Conservation (phyloP, 2,113 vertebrate species). For the Corythornis madagascariensis region DNA sequence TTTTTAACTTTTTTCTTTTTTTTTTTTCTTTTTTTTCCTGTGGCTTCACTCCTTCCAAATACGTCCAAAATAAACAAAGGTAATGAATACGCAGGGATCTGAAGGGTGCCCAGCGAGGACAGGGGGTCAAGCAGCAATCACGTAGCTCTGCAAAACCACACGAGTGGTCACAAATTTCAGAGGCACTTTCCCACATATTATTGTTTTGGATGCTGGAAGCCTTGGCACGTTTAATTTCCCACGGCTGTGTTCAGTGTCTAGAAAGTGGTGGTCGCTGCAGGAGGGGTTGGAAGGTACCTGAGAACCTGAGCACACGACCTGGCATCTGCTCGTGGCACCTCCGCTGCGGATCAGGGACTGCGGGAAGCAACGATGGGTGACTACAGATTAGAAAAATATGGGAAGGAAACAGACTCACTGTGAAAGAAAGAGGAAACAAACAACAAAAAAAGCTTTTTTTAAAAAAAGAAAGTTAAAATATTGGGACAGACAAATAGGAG, state of each 20-base stretch:
- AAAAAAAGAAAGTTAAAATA: not conserved
- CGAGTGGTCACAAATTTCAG: not conserved
- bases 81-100: not conserved
- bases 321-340: not conserved
- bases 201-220: not conserved
- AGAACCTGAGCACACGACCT: not conserved
- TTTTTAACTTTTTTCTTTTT: not conserved
- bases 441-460: not conserved
- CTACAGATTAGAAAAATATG: slow-evolving; percentile 15
- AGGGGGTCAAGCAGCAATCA: not conserved
- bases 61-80: not conserved
- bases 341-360: not conserved
- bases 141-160: not conserved
- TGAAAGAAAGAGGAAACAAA: not conserved
- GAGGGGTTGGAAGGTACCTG: not conserved
- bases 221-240: not conserved
- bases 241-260: not conserved
- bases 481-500: not conserved
- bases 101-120: not conserved
- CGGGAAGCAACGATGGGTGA: not conserved
- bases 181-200: not conserved
- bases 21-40: not conserved
- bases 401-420: not conserved
- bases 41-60: not conserved
- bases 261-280: not conserved